Evolutionary conservation across 2,888 invertebrate genomes (phyloP), one percentile per base, ranked within the genome.

Genomic region (Patella pellucida): DNA sequence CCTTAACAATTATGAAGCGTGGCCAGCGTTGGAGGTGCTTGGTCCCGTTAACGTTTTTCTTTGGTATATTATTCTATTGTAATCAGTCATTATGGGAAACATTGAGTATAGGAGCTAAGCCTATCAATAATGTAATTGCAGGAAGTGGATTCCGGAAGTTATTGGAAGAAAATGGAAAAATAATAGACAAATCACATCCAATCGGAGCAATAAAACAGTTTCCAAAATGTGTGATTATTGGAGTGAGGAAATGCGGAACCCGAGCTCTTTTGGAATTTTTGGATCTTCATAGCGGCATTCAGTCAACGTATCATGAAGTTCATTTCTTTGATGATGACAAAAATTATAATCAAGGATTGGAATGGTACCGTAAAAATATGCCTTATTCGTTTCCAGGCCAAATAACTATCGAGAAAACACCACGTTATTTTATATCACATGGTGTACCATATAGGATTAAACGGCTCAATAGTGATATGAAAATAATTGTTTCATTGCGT

Each of bases 361-460:
- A 98, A 79, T 99, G 98, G 98, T 99, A 99, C 79, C 81, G 87
- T 31, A 85, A 87, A 68, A 96, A 96, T 90, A 98, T 98, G 97
- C 98, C 98, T 15, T 95, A 95, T 87, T 96, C 97, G 1, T 96
- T 95, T 91, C 94, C 94, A 81, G 96, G 96, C 68, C 97, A 98
- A 91, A 95, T 98, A 84, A 97, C 97, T 75, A 96, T 98, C 85
- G 99, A 99, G 92, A 99, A 99, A 92, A 98, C 97, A 86, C 99
- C 99, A 7, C 97, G 97, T 87, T 99, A 99, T 92, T 99, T 99
- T 92, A 96, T 98, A 69, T 97, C 97, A 75, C 95, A 96, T 16
- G 95, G 96, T 94, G 98, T 97, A 52, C 98, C 99, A 15, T 96
- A 96, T 91, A 93, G 99, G 81, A 96, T 99, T 74, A 93, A 95